Conservation (phyloP, 2,113 vertebrate genomes). For the Myotis davidii region DNA sequence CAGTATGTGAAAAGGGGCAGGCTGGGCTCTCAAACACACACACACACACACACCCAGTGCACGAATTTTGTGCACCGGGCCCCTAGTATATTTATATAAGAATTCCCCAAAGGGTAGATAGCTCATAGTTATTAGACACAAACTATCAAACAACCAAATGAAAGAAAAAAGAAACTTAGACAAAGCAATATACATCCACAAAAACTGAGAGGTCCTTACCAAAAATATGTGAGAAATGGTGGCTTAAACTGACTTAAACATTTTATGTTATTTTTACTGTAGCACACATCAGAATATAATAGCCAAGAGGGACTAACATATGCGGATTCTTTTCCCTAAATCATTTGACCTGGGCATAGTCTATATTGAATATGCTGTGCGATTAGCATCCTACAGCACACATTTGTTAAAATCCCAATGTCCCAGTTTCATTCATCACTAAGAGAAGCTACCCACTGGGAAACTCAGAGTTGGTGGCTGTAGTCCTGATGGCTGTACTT, state of each 20-base stretch:
- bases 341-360: not conserved
- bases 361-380: not conserved
- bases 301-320: not conserved
- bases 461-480: not conserved
- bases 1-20: too few relatives aligned
- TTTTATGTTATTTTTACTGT: not conserved
- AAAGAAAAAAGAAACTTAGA: not conserved
- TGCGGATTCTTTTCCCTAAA: not conserved
- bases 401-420: not conserved
- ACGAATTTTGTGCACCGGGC: too few relatives aligned
- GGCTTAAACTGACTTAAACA: not conserved
- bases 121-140: not conserved
- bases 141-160: not conserved
- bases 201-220: not conserved
- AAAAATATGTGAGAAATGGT: not conserved
- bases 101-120: not conserved
- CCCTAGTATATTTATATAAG: not conserved
- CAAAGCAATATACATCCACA: not conserved
- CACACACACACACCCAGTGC: too few relatives aligned
- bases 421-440: not conserved
- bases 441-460: not conserved
- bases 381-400: not conserved
- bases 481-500: not conserved
- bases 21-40: too few relatives aligned
- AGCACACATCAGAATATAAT: not conserved